These are phyloP conservation scores for Natator depressus DNA, from an alignment of 2,113 vertebrate genomes.

Conservation along the genomic window DNA sequence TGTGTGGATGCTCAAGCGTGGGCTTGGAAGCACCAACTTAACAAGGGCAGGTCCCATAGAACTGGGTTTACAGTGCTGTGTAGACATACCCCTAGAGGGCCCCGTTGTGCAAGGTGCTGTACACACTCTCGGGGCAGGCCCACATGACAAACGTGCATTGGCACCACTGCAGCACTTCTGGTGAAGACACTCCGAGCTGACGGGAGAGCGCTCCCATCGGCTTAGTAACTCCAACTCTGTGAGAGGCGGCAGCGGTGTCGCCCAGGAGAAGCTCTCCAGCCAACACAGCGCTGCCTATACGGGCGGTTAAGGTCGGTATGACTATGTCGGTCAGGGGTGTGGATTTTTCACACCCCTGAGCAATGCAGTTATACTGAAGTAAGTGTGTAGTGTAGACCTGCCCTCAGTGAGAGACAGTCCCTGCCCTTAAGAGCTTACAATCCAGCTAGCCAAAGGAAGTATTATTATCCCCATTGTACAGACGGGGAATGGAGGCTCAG, in stretches of 20 bases:
- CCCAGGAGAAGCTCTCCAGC: background rate
- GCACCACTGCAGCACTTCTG: background rate
- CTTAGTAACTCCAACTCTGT: background rate
- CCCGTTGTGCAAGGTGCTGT: fast-evolving
- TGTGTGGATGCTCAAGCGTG: background rate
- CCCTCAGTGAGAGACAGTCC: background rate
- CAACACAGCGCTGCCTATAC: background rate
- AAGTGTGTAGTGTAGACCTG: background rate
- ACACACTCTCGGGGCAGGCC: no score
- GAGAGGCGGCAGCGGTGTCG: background rate
- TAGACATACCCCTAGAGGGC: background rate
- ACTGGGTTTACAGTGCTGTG: background rate
- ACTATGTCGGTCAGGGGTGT: background rate
- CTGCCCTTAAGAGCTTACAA: background rate
- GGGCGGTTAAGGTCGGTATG: background rate
- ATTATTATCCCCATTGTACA: background rate
- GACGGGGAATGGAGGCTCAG: background rate
- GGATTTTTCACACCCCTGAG: background rate
- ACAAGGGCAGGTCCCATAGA: background rate
- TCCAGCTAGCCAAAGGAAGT: background rate
- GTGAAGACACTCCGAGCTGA: background rate
- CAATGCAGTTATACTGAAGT: background rate
- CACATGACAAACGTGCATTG: background rate
- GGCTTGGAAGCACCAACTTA: background rate
- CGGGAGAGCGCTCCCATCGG: no score